phyloP scores from a whole-genome alignment of 2,888 invertebrate species.

The Noctua pronuba region DNA sequence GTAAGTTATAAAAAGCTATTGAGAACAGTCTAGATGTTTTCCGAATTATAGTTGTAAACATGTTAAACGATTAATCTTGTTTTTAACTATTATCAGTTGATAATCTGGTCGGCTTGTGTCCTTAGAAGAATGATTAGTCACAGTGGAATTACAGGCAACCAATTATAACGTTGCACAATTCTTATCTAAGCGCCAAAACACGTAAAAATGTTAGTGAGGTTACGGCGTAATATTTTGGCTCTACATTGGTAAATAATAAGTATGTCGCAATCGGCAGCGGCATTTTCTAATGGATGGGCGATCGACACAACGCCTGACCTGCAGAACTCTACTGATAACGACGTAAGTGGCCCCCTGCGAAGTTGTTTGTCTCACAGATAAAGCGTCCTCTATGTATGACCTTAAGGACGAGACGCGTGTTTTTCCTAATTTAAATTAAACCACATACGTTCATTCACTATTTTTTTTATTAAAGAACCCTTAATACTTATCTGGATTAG shows the following conservation, averaged over 20 bases:
- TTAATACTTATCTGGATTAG: not conserved
- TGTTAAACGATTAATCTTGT: slow-evolving; percentile 30
- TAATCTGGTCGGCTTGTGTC: slow-evolving; percentile 31
- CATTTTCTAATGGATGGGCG: slow-evolving; percentile 86
- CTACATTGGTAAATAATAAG: slow-evolving; percentile 58
- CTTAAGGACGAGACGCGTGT: slow-evolving; percentile 66
- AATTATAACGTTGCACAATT: slow-evolving; percentile 41
- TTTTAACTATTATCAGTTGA: slow-evolving; percentile 45
- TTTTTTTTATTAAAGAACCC: not conserved
- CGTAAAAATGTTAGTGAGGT: slow-evolving; percentile 61
- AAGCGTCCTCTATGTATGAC: slow-evolving; percentile 79
- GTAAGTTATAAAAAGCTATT: not conserved
- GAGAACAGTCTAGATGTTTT: slow-evolving; percentile 29
- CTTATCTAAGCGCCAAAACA: slow-evolving; percentile 59
- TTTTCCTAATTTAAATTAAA: slow-evolving; percentile 67
- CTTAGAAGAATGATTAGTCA: slow-evolving; percentile 32
- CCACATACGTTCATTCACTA: not conserved
- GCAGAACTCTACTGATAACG: slow-evolving; percentile 81
- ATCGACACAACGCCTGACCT: slow-evolving; percentile 87
- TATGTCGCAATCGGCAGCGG: slow-evolving; percentile 80
- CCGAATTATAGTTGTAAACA: slow-evolving; percentile 52
- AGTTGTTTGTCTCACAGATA: slow-evolving; percentile 86
- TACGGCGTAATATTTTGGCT: slow-evolving; percentile 64
- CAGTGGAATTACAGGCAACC: slow-evolving; percentile 13
- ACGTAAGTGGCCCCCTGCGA: slow-evolving; percentile 88